Base-by-base conservation (phyloP, 37 sponge, comb jelly and placozoan genomes). In the Diacarnus erythraeanus region DNA sequence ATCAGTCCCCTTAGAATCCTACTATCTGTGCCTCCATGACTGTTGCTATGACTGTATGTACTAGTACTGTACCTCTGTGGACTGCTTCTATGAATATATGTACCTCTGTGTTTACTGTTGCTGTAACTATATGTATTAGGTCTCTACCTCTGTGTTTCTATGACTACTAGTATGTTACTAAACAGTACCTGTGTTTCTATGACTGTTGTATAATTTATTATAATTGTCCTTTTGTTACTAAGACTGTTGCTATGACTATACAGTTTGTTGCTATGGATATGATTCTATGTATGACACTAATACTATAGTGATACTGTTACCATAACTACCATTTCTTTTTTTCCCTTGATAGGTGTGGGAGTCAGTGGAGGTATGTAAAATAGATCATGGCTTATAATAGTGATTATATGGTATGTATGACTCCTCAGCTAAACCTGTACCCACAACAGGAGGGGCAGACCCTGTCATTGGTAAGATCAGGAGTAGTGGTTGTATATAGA, bases 371-470 rank as follows among this genome's bases (percentile, higher is more conserved):
- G 64, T 63, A 27, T 23, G 31, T 63, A 23, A 47, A 6, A 47
- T 47, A 47, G 51, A 47, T 12, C 18, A 63, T 63, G 8, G 64
- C 64, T 30, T n/a, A n/a, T n/a, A n/a, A n/a, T n/a, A n/a, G n/a
- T 21, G 37, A 31, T 25, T 58, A 59, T 59, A 2, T 8, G 34
- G 2, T 22, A 3, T 23, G 3, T 78, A 10, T 64, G 59, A 34
- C 30, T 36, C 34, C 33, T 26, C 51, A 80, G 80, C 35, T 3
- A 57, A 80, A 27, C 86, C 80, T 60, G 61, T 85, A 18, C 86
- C 74, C 17, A 83, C 33, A 36, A 61, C 22, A 5, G 70, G 37
- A 33, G 70, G 70, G 35, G 21, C 71, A n/a, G 35, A 18, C 10
- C 72, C 47, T 23, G 72, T 80, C 4, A 17, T 71, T 43, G 63